Base-by-base conservation (phyloP, 2,113 vertebrate species). In the Trematocara zebra region DNA sequence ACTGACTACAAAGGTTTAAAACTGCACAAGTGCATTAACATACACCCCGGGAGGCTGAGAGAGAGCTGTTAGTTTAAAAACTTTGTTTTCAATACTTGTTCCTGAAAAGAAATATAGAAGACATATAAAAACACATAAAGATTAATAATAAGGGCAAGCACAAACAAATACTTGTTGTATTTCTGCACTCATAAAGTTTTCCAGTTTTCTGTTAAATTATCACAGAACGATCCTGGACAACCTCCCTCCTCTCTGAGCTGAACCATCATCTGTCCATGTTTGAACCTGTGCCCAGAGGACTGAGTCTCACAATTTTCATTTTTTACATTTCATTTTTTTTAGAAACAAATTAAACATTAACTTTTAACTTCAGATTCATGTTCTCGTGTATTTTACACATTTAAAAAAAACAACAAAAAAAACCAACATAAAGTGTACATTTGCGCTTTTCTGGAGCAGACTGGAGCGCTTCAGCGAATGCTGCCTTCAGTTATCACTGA, bases 1-100 rank as follows among this genome's bases (percentile, higher is more conserved):
- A 93, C 85, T 15, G 88, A 91, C 40, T 82, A 69, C 91, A 85
- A 89, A 91, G 91, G 82, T 59, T 84, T 52, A 49, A 85, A 83
- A 84, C 78, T 82, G 80, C 57, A 78, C 72, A 78, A 78, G 89
- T 84, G 49, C 84, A 91, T 83, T 89, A 67, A 86, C 88, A 54
- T 23, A 84, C 1, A 64, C 2, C 59, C 3, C 1, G 2, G 5
- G 57, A 61, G 31, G 31, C 59, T 4, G 18, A 49, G 69, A 28
- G 52, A 54, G 14, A 49, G 28, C 12, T 42, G 18, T 12, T 49
- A 9, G 74, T 8, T 76, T 7, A 49, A 31, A 18, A 57, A 20
- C 18, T 8, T 67, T 67, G 2, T 17, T 53, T 31, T 56, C 37
- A 67, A 8, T 12, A 4, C 61, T n/a, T n/a, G 17, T 37, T 37